These are phyloP conservation scores for Graptemys geographica DNA, from an alignment of 2,797 vertebrate genomes.

Conservation along the genomic window DNA sequence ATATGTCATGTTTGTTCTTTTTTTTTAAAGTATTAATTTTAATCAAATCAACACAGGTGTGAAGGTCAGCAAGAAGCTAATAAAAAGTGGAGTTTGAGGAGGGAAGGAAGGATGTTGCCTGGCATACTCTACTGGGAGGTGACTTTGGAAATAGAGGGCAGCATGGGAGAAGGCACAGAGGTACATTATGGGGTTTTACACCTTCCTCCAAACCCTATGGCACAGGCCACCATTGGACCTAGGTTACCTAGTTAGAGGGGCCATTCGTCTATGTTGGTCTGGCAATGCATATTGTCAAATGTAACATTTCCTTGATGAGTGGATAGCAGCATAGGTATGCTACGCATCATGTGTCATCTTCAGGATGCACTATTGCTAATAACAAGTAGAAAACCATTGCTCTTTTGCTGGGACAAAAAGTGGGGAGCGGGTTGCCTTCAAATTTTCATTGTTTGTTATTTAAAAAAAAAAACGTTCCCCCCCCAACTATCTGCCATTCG, in stretches of 20 bases:
- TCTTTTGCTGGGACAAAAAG: accelerated
- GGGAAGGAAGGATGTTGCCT: neutral
- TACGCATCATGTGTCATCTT: accelerated
- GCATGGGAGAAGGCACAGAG: conserved; percentile 50
- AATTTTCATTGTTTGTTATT: neutral
- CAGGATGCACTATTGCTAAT: neutral
- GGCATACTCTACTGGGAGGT: neutral
- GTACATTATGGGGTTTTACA: conserved; percentile 42
- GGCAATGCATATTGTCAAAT: neutral
- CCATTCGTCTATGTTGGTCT: accelerated
- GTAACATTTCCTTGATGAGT: accelerated
- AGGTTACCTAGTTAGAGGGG: conserved; percentile 65
- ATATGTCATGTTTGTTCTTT: neutral
- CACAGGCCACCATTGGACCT: conserved; percentile 66
- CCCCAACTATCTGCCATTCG: neutral
- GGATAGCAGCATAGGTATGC: accelerated
- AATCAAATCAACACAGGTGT: neutral
- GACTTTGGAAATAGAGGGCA: neutral
- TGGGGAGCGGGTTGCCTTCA: neutral
- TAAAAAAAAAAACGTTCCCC: neutral
- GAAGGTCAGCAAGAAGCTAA: neutral
- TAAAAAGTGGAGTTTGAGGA: neutral
- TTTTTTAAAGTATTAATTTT: neutral
- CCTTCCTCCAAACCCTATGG: conserved; percentile 41
- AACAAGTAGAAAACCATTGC: accelerated